Evolutionary conservation across 1,140 invertebrate genomes (phyloP), one percentile per base, ranked within the genome.

Genomic region (Condylostylus longicornis): DNA sequence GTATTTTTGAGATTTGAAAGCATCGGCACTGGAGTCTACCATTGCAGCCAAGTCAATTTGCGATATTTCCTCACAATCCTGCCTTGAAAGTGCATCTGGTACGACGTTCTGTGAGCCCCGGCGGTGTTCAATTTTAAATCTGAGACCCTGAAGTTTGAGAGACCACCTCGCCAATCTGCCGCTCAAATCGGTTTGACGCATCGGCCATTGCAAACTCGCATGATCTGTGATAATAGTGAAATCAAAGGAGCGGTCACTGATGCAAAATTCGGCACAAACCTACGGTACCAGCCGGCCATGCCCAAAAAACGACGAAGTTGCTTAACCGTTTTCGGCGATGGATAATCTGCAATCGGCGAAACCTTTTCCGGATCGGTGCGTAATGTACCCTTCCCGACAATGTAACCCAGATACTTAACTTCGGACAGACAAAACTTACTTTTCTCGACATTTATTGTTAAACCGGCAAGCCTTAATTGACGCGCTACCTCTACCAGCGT

Each of bases 211-310:
- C n/a, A n/a, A n/a, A n/a, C n/a, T n/a, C n/a, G n/a, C n/a, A n/a
- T n/a, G n/a, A n/a, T n/a, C n/a, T n/a, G n/a, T n/a, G n/a, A n/a
- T n/a, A n/a, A n/a, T n/a, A n/a, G n/a, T n/a, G n/a, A n/a, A n/a
- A n/a, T 54, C 3, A 65, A 34, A 4, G 63, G 59, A 4, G 28
- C 39, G 6, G 49, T 36, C 4, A 53, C 35, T 6, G 36, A 33
- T 0, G 62, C 35, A 43, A 55, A 64, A 37, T 54, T 42, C n/a
- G 38, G 30, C 9, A 61, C 49, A 38, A 65, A 65, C 6, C 49
- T 32, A 2, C 43, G 29, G 35, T 60, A 63, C 51, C 54, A 54
- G 6, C 37, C 47, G 1, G 41, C 42, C 20, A 54, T 47, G 5
- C 54, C 52, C 2, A 60, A 18, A 20, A 46, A 42, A 5, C 42